A percentile compares a stretch with the other conserved stretches of the same genome.
Conservation (phyloP, 1,140 invertebrate species). For the Drosophila repletoides region DNA sequence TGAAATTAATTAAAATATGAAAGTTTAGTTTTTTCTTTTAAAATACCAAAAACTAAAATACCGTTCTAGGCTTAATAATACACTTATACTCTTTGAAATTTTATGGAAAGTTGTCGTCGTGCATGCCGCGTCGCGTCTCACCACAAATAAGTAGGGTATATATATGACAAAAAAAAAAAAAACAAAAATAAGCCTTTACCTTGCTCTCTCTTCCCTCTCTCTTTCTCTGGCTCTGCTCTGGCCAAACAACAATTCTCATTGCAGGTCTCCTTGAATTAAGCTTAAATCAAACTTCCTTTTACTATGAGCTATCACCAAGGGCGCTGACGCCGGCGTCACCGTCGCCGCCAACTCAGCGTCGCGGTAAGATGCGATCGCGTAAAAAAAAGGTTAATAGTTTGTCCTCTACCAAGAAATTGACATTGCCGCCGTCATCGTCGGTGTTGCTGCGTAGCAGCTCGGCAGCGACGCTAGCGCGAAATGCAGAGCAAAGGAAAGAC, state of each 20-base stretch:
- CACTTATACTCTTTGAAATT: constrained; percentile 47
- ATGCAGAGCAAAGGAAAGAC: constrained; percentile 52
- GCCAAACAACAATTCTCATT: constrained; percentile 60
- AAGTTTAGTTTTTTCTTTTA: no score
- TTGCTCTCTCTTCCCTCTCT: constrained; percentile 41
- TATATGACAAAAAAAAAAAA: neutral
- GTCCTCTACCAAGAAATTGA: no score
- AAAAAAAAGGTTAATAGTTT: constrained; percentile 34
- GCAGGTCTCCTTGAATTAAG: constrained; percentile 73
- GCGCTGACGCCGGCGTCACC: constrained; percentile 5
- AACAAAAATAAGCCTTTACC: constrained; percentile 25
- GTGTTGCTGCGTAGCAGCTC: constrained; percentile 43
- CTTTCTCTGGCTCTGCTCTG: constrained; percentile 49
- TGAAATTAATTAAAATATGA: no score
- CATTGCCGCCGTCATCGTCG: constrained; percentile 20
- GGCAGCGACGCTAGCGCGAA: constrained; percentile 55
- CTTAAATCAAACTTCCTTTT: constrained; percentile 61
- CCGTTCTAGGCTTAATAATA: no score
- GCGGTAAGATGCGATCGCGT: constrained; percentile 54
- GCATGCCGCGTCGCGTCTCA: no score
- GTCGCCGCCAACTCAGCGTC: constrained; percentile 33
- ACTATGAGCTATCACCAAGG: constrained; percentile 47
- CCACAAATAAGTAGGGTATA: no score
- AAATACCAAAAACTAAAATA: no score
- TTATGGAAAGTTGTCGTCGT: constrained; percentile 32